Evolutionary conservation across 2,113 vertebrate genomes (phyloP), one percentile per base, ranked within the genome.

Genomic region (Urocolius indicus): DNA sequence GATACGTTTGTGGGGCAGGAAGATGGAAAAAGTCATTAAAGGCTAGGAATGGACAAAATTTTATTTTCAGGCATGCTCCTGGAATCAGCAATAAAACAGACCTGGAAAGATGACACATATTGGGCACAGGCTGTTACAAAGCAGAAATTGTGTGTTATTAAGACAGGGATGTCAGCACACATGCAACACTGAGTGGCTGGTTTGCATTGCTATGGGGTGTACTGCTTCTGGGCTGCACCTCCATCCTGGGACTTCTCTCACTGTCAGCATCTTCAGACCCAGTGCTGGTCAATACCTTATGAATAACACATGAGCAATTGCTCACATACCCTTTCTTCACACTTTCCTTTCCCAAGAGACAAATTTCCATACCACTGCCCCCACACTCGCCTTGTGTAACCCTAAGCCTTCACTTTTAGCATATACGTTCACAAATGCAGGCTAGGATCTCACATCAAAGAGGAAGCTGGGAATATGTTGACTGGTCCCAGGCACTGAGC

Each of bases 341-440:
- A 14, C 23, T 67, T 78, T 22, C 26, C 16, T 46, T 51, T 83
- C 51, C 32, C 32, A 79, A 84, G 88, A 85, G 45, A 59, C 51
- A 55, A 92, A 78, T 96, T 95, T 95, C 78, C 86, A 27, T 59
- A 84, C 24, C 24, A 34, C 59, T 75, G 52, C 63, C 52, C 94
- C 58, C 62, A 49, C 20, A 22, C n/a, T 94, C n/a, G 3, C 73
- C 87, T 93, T 23, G 27, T 61, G 89, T 68, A 93, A 94, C 90
- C 49, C 76, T 79, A 55, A 77, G 30, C 78, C 76, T 63, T 54
- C 9, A 3, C 34, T 76, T 77, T 63, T 38, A 86, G 27, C 23
- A 74, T 49, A 87, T 94, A 82, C 45, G 62, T 94, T 82, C 91
- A 90, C 91, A 94, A 95, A 82, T 16, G 21, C 84, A 92, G 71